Evolutionary conservation across 2,888 invertebrate genomes (phyloP), one percentile per base, ranked within the genome.

Genomic region (Ectobius pallidus): DNA sequence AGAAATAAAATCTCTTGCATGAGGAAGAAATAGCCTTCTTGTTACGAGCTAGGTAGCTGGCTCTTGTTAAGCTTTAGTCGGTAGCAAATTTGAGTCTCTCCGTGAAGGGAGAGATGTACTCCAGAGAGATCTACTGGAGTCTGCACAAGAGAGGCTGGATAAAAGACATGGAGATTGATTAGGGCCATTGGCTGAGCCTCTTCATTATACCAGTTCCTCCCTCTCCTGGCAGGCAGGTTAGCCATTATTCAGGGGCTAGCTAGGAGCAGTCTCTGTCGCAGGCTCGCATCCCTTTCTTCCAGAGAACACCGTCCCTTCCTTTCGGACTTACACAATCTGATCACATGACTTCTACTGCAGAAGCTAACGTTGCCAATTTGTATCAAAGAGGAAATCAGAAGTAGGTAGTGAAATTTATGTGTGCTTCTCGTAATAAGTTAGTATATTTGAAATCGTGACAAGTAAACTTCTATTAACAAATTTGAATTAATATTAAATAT

Each of bases 161-260:
- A 46, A 65, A 65, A 65, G 65, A 46, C 6, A 27, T 46, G 65
- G 65, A 65, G 65, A 65, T 65, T 65, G 65, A 65, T 65, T 65
- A 65, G 65, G 65, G 46, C 65, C 65, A 65, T 65, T 65, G 65
- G 65, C 46, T 11, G 30, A 42, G 65, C 11, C 65, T 65, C 65
- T 65, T 65, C 65, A 65, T 65, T 65, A 65, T 46, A 65, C n/a
- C 46, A 25, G 65, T 44, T 65, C 27, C 25, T 16, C 44, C 46
- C 46, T 34, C 65, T 44, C 63, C 11, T 34, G 27, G 27, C 58
- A 30, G 27, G 16, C 46, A 65, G 65, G 65, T 65, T 46, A 46
- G 44, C 65, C 65, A 65, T 65, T 65, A 65, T 65, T 65, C 65
- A 65, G 65, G 46, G 44, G 44, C 30, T 58, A 58, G n/a, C n/a